These are phyloP conservation scores for Apaloderma vittatum DNA, from an alignment of 2,113 vertebrate genomes.

Conservation along the genomic window DNA sequence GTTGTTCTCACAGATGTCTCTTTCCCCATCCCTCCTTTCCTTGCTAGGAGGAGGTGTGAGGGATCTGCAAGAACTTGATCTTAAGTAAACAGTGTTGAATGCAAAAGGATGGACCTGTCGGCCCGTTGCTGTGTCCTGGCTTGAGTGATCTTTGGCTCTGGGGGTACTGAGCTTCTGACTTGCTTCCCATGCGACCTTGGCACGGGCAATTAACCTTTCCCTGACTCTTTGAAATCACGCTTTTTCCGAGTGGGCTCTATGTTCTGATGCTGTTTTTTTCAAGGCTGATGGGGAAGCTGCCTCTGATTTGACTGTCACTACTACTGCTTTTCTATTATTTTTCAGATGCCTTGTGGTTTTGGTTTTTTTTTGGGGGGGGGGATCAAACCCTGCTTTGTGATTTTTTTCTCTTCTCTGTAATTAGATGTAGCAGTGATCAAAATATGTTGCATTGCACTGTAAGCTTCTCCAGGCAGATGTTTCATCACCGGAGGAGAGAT, in stretches of 20 bases:
- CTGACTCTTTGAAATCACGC: neutral
- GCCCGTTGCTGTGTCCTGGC: fast-evolving
- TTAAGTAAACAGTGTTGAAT: neutral
- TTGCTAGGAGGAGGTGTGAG: neutral
- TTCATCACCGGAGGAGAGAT: slow-evolving; percentile 60
- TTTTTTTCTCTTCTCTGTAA: slow-evolving; percentile 57
- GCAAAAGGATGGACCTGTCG: neutral
- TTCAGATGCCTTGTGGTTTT: slow-evolving; percentile 1
- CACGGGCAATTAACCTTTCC: neutral
- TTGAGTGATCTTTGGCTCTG: neutral
- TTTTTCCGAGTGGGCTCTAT: neutral
- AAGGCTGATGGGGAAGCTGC: slow-evolving; percentile 33
- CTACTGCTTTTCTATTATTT: slow-evolving; percentile 31
- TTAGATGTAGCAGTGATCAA: slow-evolving; percentile 62
- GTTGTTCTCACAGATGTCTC: neutral
- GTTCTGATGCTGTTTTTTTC: neutral
- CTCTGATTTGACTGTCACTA: neutral
- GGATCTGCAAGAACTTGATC: neutral
- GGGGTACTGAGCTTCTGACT: neutral
- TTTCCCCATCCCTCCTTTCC: neutral
- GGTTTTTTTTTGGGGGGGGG: neutral
- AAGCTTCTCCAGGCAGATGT: slow-evolving; percentile 63
- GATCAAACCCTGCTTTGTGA: neutral
- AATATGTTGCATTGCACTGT: slow-evolving; percentile 56
- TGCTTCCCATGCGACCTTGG: neutral